These are phyloP conservation scores for Eclectus roratus DNA, from an alignment of 2,113 vertebrate genomes.

Conservation along the genomic window DNA sequence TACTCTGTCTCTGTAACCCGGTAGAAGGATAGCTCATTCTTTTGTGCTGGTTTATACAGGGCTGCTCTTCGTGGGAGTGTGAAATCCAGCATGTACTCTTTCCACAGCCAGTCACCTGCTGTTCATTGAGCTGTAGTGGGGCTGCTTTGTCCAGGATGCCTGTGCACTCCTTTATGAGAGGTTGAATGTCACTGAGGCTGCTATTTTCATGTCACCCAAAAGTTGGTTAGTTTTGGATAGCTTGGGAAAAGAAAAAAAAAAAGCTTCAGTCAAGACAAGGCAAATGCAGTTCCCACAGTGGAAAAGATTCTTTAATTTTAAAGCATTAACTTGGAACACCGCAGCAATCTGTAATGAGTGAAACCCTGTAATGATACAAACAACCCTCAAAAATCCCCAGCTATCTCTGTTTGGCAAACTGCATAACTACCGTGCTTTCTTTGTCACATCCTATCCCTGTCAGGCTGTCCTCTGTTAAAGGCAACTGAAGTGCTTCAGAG, in stretches of 20 bases:
- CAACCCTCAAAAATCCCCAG: background rate
- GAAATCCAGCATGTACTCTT: background rate
- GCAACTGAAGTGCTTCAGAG: background rate
- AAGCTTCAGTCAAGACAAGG: background rate
- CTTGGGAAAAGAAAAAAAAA: background rate
- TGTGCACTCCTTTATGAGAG: background rate
- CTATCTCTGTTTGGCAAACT: background rate
- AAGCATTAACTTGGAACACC: background rate
- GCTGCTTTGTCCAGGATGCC: background rate
- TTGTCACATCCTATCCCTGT: background rate
- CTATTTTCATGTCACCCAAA: background rate
- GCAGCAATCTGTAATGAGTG: background rate
- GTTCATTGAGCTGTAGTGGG: fast-evolving
- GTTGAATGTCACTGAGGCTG: background rate
- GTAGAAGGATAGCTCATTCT: background rate
- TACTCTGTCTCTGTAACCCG: background rate
- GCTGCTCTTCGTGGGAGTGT: background rate
- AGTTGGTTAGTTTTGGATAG: background rate
- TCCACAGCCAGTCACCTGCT: background rate
- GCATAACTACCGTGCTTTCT: background rate
- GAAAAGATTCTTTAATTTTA: background rate
- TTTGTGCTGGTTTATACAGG: background rate
- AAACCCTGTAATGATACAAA: background rate
- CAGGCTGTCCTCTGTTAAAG: background rate
- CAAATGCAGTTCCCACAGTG: background rate